Evolutionary conservation across 2,797 vertebrate species (phyloP), one percentile per base, ranked within the genome.

Genomic region (Bryconaethiops microstoma): DNA sequence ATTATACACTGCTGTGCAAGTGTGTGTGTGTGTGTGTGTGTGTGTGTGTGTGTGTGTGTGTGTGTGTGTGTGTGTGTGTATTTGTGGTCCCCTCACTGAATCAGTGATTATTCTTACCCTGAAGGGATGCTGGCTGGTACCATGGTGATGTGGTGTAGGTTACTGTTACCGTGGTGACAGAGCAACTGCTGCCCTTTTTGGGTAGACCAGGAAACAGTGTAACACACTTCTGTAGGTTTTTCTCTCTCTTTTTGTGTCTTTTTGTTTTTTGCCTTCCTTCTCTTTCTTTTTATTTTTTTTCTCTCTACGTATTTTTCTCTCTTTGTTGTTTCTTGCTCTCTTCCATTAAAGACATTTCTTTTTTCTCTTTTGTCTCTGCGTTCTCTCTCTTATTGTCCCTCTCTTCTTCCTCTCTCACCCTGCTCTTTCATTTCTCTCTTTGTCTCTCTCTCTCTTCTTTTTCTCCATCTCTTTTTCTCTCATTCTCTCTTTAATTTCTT

Each of bases 21-120:
- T 73, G 42, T 64, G 63, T 76, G 69, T 67, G 14, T 19, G 52
- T 72, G 52, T 64, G 55, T 21, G 8, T 7, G 55, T 59, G n/a
- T n/a, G 55, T 73, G 29, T 64, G 45, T 76, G 74, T 67, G 23
- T 23, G 60, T 72, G 42, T 50, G 42, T 80, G 70, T 12, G 29
- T 29, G 29, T 29, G 29, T 29, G 29, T 10, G 74, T 67, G 23
- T 23, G 60, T 72, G 42, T 50, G 42, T 80, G 70, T 12, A 3
- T 29, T 1, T 29, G 29, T 29, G 29, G 0, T 29, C 60, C 5
- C 10, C 12, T 0, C 23, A 13, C 12, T 29, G 60, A 62, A 29
- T 62, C 60, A 25, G 25, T 29, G 60, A 2, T 62, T 23, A 62
- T 29, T 29, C 25, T 62, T 62, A 2, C 3, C 19, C 57, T 29